phyloP scores from a whole-genome alignment of 2,797 vertebrate genomes.

The Dryobates pubescens region DNA sequence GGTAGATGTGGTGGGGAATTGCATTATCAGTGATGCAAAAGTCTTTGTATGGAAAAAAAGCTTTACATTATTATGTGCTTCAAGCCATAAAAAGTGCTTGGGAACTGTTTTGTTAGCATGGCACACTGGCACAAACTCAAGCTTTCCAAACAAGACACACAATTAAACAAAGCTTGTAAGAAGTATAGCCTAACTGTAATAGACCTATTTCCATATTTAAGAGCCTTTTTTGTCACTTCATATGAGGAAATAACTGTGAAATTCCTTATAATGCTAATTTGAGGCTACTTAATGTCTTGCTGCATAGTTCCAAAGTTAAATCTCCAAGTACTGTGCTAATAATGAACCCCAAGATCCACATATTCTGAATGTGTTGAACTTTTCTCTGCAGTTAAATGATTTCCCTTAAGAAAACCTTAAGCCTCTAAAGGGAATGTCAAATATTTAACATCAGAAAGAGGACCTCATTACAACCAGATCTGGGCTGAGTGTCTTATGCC shows the following conservation, averaged over 20 bases:
- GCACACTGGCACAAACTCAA: not conserved
- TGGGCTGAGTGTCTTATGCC: not conserved
- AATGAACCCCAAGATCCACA: not conserved
- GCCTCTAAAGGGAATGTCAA: not conserved
- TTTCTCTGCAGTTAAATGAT: not conserved
- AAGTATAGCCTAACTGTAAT: not conserved
- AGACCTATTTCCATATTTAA: not conserved
- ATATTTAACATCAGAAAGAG: not conserved
- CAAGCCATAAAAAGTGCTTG: not conserved
- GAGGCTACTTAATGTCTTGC: not conserved
- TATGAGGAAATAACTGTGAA: not conserved
- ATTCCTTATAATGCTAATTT: not conserved
- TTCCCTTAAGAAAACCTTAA: slow-evolving; percentile 21
- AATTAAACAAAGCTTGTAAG: not conserved
- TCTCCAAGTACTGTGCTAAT: not conserved
- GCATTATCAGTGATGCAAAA: not conserved
- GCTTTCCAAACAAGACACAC: not conserved
- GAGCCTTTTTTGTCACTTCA: not conserved
- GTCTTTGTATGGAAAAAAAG: not conserved
- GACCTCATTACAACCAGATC: not conserved
- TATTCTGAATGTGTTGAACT: not conserved
- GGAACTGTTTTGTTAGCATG: not conserved
- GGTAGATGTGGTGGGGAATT: not conserved
- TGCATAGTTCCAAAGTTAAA: not conserved
- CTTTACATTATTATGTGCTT: not conserved